Conservation (phyloP, 2,888 invertebrate genomes). For the Penaeus monodon region DNA sequence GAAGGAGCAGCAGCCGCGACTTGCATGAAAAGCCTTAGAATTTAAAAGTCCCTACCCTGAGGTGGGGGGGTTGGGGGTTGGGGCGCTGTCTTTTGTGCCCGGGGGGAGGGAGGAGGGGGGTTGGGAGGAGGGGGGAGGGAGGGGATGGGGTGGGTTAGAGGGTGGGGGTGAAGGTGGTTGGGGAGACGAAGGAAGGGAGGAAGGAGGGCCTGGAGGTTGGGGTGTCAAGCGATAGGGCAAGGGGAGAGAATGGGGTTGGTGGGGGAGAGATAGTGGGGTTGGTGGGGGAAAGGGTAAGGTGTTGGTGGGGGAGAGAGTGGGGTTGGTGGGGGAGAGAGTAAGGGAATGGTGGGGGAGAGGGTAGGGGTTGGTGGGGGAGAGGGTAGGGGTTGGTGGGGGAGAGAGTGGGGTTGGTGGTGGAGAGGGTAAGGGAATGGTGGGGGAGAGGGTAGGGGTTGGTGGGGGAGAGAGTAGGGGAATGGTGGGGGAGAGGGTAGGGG, state of each 20-base stretch:
- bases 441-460: too few relatives aligned
- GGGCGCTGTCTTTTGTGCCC: conserved; percentile 12
- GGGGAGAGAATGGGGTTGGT: too few relatives aligned
- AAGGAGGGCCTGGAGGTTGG: background rate
- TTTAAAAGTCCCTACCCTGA: conserved; percentile 21
- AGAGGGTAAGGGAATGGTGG: too few relatives aligned
- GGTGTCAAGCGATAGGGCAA: background rate
- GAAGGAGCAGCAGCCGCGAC: background rate
- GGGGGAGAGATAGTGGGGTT: background rate
- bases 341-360: background rate
- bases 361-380: background rate
- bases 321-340: too few relatives aligned
- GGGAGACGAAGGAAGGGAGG: background rate
- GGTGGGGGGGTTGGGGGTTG: background rate
- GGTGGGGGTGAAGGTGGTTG: background rate
- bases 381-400: background rate
- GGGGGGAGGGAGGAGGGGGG: background rate
- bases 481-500: background rate
- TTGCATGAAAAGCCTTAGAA: conserved; percentile 24
- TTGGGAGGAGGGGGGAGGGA: background rate
- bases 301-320: background rate
- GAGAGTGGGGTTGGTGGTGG: too few relatives aligned
- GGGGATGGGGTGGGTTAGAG: background rate
- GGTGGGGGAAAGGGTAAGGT: background rate
- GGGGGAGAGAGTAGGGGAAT: background rate